Evolutionary conservation across 2,888 invertebrate genomes (phyloP).

Genomic region (Ormyrus labotus): DNA sequence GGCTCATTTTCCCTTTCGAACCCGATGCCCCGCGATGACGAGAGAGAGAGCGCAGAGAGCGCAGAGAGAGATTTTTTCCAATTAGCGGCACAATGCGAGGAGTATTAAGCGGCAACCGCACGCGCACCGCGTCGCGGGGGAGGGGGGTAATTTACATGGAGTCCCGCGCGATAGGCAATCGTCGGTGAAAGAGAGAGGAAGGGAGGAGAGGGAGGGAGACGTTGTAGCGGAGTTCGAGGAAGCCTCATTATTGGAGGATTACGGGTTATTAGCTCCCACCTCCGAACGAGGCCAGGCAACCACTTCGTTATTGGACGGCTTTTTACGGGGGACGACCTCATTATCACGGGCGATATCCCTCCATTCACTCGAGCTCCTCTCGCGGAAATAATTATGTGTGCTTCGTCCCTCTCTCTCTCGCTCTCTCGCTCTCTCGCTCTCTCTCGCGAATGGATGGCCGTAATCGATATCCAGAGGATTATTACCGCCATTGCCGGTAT

Average conservation of each 20-base stretch:
- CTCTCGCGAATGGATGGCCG: not conserved
- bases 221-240: constrained; percentile 45
- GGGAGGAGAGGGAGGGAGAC: constrained; percentile 1
- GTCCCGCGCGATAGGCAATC: constrained; percentile 6
- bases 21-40: not conserved
- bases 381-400: constrained; percentile 37
- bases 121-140: not conserved
- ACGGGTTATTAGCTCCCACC: constrained; percentile 71
- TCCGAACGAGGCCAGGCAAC: not conserved
- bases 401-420: too few species aligned
- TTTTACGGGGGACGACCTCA: constrained; percentile 29
- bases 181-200: constrained; percentile 10
- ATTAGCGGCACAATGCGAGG: constrained; percentile 14
- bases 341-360: constrained; percentile 5
- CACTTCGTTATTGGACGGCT: constrained; percentile 37
- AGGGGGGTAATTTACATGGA: constrained; percentile 28
- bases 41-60: not conserved
- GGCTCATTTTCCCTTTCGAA: not conserved
- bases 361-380: not conserved
- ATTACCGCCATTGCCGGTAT: too few species aligned
- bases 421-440: too few species aligned
- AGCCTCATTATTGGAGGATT: constrained; percentile 73
- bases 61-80: constrained; percentile 16
- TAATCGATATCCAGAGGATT: too few species aligned
- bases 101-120: not conserved